phyloP scores from a whole-genome alignment of 2,113 vertebrate genomes.

The Paracanthobrama guichenoti region DNA sequence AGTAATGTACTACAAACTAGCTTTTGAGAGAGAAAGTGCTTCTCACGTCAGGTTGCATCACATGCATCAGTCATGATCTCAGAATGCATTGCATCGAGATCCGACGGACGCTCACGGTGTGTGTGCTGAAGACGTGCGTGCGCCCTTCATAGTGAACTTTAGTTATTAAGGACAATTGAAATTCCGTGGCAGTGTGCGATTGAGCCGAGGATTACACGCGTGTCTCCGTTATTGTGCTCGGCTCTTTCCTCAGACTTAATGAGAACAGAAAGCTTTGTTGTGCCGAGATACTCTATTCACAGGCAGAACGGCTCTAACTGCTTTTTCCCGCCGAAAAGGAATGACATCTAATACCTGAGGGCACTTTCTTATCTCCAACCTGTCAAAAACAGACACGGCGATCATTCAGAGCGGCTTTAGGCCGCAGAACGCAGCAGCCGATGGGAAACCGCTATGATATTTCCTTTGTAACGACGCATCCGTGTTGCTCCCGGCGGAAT shows the following conservation, averaged over 20 bases:
- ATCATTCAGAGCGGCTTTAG: slow-evolving; percentile 82
- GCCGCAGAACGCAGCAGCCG: slow-evolving; percentile 70
- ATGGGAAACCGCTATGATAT: slow-evolving; percentile 71
- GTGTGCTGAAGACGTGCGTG: background rate
- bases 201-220: slow-evolving; percentile 77
- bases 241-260: slow-evolving; percentile 69
- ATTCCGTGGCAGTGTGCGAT: slow-evolving; percentile 75
- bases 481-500: slow-evolving; percentile 60
- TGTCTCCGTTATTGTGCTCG: slow-evolving; percentile 69
- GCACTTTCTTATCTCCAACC: slow-evolving; percentile 86
- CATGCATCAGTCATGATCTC: background rate
- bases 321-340: slow-evolving; percentile 69
- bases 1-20: too few species aligned
- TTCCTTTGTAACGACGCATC: slow-evolving; percentile 63
- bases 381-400: slow-evolving; percentile 86
- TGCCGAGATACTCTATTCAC: slow-evolving; percentile 67
- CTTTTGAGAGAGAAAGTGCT: too few species aligned
- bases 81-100: background rate
- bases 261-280: slow-evolving; percentile 73
- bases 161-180: slow-evolving; percentile 78
- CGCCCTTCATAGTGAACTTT: slow-evolving; percentile 72
- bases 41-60: too few species aligned
- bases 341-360: slow-evolving; percentile 92
- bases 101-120: background rate
- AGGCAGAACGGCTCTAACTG: slow-evolving; percentile 73